Evolutionary conservation across 1,140 invertebrate genomes (phyloP).

Genomic region (Aporrectodea caliginosa): DNA sequence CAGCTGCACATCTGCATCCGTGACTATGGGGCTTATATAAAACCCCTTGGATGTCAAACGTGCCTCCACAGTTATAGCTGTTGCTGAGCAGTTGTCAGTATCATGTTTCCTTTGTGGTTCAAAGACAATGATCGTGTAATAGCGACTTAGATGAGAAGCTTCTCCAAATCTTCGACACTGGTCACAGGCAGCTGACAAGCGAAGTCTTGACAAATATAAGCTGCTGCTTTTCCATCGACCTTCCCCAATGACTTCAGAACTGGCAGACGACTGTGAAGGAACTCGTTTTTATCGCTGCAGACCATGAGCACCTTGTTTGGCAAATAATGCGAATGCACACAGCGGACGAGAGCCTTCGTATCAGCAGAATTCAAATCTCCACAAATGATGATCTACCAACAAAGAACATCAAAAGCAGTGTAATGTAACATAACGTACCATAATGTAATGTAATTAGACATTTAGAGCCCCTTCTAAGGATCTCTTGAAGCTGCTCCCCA

Average conservation of each 20-base stretch:
- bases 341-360: slow-evolving; percentile 59
- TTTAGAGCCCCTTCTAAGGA: no score
- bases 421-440: slow-evolving; percentile 19
- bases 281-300: slow-evolving; percentile 56
- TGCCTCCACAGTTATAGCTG: no score
- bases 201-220: slow-evolving; percentile 76
- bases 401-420: slow-evolving; percentile 38
- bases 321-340: slow-evolving; percentile 66
- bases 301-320: slow-evolving; percentile 69
- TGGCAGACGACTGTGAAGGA: slow-evolving; percentile 43
- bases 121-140: no score
- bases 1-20: no score
- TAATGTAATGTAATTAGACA: no score
- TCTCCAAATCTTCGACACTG: slow-evolving; percentile 62
- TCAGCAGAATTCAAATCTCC: slow-evolving; percentile 62
- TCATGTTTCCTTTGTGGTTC: neutral
- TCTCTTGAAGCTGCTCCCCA: no score
- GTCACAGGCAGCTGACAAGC: slow-evolving; percentile 75
- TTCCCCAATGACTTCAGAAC: slow-evolving; percentile 42
- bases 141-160: neutral
- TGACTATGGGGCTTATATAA: no score
- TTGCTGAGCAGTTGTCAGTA: no score
- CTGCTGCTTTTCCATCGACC: slow-evolving; percentile 63
- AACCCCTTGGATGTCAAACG: no score
- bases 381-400: slow-evolving; percentile 59